Percentiles rank a stretch among this genome's conserved stretches.
These are phyloP conservation scores for Hylaeus volcanicus DNA, from an alignment of 1,140 invertebrate species.

Conservation along the genomic window DNA sequence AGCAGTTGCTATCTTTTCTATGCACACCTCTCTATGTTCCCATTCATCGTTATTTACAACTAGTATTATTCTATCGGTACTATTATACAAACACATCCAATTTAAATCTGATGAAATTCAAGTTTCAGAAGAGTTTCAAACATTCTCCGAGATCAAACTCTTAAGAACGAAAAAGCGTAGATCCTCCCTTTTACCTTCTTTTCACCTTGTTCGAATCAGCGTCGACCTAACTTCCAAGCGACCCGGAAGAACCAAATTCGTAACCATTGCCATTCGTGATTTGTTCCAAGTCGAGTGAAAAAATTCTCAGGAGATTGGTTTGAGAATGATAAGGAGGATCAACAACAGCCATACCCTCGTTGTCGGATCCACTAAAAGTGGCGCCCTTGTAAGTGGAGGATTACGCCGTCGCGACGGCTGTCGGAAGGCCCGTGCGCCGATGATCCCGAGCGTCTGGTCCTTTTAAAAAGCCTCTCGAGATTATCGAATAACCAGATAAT, in stretches of 20 bases:
- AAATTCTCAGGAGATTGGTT: neutral
- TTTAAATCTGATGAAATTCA: no score
- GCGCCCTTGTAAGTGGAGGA: slow-evolving; percentile 44
- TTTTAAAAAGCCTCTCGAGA: slow-evolving; percentile 53
- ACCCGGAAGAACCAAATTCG: neutral
- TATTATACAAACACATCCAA: no score
- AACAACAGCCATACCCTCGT: slow-evolving; percentile 4
- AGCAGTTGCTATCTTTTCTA: no score
- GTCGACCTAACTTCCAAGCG: neutral
- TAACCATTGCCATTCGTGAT: neutral
- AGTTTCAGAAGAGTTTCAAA: no score
- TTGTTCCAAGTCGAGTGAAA: neutral
- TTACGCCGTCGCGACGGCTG: slow-evolving; percentile 39
- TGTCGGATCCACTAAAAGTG: slow-evolving; percentile 44
- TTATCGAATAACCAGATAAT: slow-evolving; percentile 53
- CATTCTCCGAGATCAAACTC: no score
- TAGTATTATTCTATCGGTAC: no score
- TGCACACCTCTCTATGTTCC: no score
- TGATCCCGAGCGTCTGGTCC: slow-evolving; percentile 43
- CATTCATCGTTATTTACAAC: no score
- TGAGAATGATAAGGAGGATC: slow-evolving; percentile 1
- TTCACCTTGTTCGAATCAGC: no score
- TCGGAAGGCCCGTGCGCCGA: slow-evolving; percentile 48
- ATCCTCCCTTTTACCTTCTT: no score
- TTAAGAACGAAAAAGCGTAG: no score